A percentile compares a stretch with the other conserved stretches of the same genome.
These are phyloP conservation scores for Drosophila incognita DNA, from an alignment of 2,888 invertebrate species.

Conservation along the genomic window DNA sequence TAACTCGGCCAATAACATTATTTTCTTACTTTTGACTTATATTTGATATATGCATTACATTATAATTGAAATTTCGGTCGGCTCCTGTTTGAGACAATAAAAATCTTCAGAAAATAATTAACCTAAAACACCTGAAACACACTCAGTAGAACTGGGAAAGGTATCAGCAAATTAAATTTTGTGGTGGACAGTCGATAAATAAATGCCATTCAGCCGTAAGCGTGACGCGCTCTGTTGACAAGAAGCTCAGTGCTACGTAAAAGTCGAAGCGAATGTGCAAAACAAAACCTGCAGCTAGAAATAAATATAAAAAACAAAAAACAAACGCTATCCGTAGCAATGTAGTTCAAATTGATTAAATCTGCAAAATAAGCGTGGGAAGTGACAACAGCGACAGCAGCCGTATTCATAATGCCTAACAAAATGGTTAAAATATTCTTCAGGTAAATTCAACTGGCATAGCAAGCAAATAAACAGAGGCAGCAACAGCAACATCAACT, in stretches of 20 bases:
- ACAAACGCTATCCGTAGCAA: conserved; percentile 36
- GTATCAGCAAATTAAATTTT: neutral
- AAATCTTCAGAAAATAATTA: neutral
- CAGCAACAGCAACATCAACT: conserved; percentile 12
- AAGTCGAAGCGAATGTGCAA: conserved; percentile 25
- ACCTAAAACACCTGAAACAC: neutral
- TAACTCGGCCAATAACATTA: neutral
- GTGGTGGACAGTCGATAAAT: conserved; percentile 27
- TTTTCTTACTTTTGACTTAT: neutral
- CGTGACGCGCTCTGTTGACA: conserved; percentile 9
- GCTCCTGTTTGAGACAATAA: neutral
- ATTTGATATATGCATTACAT: neutral
- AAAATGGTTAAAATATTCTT: conserved; percentile 78
- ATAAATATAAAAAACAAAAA: conserved; percentile 34
- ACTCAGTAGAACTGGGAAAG: neutral
- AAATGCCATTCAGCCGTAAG: conserved; percentile 25
- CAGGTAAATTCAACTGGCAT: conserved; percentile 64
- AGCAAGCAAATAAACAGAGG: conserved; percentile 31
- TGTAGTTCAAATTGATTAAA: conserved; percentile 46
- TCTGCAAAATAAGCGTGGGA: conserved; percentile 29
- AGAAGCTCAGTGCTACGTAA: conserved; percentile 33
- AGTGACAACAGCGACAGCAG: conserved; percentile 38
- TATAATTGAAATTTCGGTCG: neutral
- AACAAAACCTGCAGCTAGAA: conserved; percentile 43
- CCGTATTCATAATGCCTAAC: conserved; percentile 60